Percentiles rank a stretch among this genome's conserved stretches.
Conservation (phyloP, 1,140 invertebrate genomes). For the Monochamus saltuarius region DNA sequence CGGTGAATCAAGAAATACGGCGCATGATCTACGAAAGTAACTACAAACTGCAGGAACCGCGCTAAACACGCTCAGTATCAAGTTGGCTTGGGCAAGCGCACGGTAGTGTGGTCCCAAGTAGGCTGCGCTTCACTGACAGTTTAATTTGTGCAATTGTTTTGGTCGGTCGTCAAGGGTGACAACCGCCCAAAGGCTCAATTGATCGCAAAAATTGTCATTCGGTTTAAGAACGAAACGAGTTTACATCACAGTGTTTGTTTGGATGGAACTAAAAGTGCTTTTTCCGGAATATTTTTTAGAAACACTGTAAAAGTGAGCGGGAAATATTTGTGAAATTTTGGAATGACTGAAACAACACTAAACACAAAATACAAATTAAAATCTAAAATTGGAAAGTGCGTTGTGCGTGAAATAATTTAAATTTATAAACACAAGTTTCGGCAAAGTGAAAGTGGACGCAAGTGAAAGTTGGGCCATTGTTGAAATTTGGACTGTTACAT, state of each 20-base stretch:
- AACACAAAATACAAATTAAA: too few species aligned
- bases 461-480: slow-evolving; percentile 41
- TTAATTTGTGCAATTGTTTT: slow-evolving; percentile 9
- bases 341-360: neutral
- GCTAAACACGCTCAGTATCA: slow-evolving; percentile 48
- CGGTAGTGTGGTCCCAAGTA: slow-evolving; percentile 50
- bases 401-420: slow-evolving; percentile 23
- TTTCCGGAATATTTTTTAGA: neutral
- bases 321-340: neutral
- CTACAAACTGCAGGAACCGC: slow-evolving; percentile 44
- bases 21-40: slow-evolving; percentile 41
- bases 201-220: neutral
- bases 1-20: slow-evolving; percentile 29
- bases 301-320: slow-evolving; percentile 9
- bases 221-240: neutral
- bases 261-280: neutral
- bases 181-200: slow-evolving; percentile 1
- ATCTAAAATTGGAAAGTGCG: slow-evolving; percentile 30
- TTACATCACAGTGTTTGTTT: too few species aligned
- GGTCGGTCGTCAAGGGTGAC: neutral
- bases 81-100: slow-evolving; percentile 52
- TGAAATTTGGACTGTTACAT: slow-evolving; percentile 13
- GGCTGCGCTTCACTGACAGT: slow-evolving; percentile 24
- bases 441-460: slow-evolving; percentile 43
- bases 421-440: slow-evolving; percentile 33